phyloP scores from a whole-genome alignment of 1,140 invertebrate genomes.

The Drosophila kurseongensis region DNA sequence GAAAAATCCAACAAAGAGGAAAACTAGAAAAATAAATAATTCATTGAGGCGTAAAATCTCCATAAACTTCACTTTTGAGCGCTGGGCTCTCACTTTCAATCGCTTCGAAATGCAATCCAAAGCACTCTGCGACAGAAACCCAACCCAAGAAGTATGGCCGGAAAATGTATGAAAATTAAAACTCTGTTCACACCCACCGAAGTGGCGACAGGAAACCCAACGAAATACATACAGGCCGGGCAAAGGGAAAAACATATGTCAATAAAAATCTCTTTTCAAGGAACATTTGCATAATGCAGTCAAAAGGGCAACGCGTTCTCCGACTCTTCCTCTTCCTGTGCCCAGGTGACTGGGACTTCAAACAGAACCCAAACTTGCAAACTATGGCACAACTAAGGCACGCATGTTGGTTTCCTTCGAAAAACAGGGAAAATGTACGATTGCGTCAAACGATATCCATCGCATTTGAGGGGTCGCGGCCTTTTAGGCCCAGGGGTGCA shows the following conservation, averaged over 20 bases:
- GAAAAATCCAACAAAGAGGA: slow-evolving; percentile 34
- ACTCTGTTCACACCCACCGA: slow-evolving; percentile 77
- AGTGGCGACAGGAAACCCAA: slow-evolving; percentile 69
- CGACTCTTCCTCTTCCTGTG: slow-evolving; percentile 42
- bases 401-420: slow-evolving; percentile 76
- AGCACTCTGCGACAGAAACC: slow-evolving; percentile 6
- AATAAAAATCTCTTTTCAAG: slow-evolving; percentile 75
- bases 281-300: slow-evolving; percentile 80
- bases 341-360: slow-evolving; percentile 52
- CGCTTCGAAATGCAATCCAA: slow-evolving; percentile 22
- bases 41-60: slow-evolving; percentile 62
- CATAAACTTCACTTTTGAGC: slow-evolving; percentile 65
- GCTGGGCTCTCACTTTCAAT: slow-evolving; percentile 64
- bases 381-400: slow-evolving; percentile 56
- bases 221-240: slow-evolving; percentile 11
- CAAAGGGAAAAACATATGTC: slow-evolving; percentile 74
- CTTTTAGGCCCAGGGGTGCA: slow-evolving; percentile 63
- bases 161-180: slow-evolving; percentile 62
- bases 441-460: slow-evolving; percentile 61
- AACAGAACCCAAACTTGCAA: slow-evolving; percentile 68
- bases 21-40: slow-evolving; percentile 69
- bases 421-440: slow-evolving; percentile 52
- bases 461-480: slow-evolving; percentile 30
- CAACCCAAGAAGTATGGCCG: slow-evolving; percentile 15
- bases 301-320: slow-evolving; percentile 73